These are phyloP conservation scores for Olivierus martensii DNA, from an alignment of 1,140 invertebrate genomes.

Conservation along the genomic window DNA sequence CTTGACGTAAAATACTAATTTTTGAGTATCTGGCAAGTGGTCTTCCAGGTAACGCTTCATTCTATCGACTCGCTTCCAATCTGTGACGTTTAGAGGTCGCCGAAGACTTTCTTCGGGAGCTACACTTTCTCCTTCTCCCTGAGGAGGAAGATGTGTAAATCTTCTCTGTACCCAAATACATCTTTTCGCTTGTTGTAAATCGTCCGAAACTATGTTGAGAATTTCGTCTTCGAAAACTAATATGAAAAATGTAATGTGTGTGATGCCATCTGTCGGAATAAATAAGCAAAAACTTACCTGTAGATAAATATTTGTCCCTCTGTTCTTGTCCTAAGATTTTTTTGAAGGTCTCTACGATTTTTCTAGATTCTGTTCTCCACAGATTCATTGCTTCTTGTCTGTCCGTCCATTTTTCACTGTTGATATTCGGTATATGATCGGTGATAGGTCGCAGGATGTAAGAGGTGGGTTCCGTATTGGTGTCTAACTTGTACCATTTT, in stretches of 20 bases:
- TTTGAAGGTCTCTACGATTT: constrained; percentile 48
- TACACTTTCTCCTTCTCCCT: constrained; percentile 6
- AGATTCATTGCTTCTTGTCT: constrained; percentile 36
- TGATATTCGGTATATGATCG: constrained; percentile 35
- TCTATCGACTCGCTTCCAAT: constrained; percentile 2
- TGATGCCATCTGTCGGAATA: neutral
- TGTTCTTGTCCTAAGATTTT: constrained; percentile 53
- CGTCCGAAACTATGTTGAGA: constrained; percentile 10
- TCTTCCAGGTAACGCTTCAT: constrained; percentile 27
- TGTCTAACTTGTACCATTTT: constrained; percentile 55
- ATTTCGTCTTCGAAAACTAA: constrained; percentile 18
- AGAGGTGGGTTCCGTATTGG: constrained; percentile 52
- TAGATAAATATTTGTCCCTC: constrained; percentile 59
- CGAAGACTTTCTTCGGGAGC: neutral
- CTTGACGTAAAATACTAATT: constrained; percentile 41
- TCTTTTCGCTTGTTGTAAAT: constrained; percentile 27
- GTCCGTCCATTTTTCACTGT: constrained; percentile 29
- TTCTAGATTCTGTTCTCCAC: constrained; percentile 44
- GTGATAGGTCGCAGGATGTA: constrained; percentile 50
- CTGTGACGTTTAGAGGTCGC: neutral
- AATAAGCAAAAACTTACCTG: constrained; percentile 38
- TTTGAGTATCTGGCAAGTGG: constrained; percentile 45
- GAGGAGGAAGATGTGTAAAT: constrained; percentile 10
- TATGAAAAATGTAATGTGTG: neutral
- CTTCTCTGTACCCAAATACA: constrained; percentile 14